These are phyloP conservation scores for Oryzias sinensis DNA, from an alignment of 2,797 vertebrate species.

Conservation along the genomic window DNA sequence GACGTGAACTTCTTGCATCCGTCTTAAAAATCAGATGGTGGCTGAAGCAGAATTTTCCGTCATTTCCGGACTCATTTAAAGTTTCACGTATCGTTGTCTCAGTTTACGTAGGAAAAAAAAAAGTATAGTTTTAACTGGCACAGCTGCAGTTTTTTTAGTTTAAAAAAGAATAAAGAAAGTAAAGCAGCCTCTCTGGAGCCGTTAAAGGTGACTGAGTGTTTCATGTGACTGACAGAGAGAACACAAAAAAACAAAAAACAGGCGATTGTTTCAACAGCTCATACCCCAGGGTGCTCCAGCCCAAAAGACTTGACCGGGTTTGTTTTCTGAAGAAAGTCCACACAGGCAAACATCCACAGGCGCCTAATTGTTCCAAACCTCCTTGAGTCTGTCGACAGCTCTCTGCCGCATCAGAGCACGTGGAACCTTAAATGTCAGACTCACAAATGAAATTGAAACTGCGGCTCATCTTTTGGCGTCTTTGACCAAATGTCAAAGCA, in stretches of 20 bases:
- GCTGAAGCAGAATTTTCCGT: no score
- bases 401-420: conserved; percentile 19
- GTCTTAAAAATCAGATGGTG: no score
- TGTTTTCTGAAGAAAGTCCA: conserved; percentile 16
- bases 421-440: conserved; percentile 57
- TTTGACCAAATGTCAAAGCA: conserved; percentile 62
- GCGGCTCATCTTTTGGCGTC: conserved; percentile 60
- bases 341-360: conserved; percentile 5
- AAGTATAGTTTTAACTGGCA: no score
- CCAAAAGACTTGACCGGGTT: conserved; percentile 6
- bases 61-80: no score
- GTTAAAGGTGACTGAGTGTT: conserved; percentile 45
- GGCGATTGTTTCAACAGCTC: conserved; percentile 36
- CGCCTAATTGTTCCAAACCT: conserved; percentile 13
- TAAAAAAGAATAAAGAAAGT: neutral
- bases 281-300: conserved; percentile 21
- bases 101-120: no score
- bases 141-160: conserved; percentile 19
- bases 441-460: conserved; percentile 54
- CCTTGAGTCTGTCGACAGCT: conserved; percentile 32
- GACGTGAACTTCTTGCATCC: no score
- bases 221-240: conserved; percentile 8
- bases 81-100: no score
- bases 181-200: conserved; percentile 32
- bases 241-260: conserved; percentile 42